Evolutionary conservation across 92 coral and sea anemone species (phyloP).

Genomic region (Porites lobata): DNA sequence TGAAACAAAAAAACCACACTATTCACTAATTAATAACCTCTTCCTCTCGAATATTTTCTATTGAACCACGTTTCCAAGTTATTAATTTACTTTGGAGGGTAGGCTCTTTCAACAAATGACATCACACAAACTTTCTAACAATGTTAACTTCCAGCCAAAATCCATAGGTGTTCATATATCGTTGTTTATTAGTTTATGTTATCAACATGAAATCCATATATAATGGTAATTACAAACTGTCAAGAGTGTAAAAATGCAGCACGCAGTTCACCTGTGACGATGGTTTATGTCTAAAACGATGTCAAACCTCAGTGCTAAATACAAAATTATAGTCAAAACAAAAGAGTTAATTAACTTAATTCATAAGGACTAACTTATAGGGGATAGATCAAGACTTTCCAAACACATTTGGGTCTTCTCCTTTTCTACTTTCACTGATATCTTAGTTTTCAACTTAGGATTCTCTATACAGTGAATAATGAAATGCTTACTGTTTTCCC

Average conservation of each 20-base stretch:
- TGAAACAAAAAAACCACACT: neutral
- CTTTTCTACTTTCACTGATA: no score
- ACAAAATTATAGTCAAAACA: neutral
- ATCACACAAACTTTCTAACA: neutral
- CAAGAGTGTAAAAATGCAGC: neutral
- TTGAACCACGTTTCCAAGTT: neutral
- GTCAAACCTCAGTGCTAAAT: neutral
- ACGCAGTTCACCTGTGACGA: neutral
- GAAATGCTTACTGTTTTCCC: no score
- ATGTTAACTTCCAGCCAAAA: neutral
- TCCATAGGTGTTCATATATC: neutral
- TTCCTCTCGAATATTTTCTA: conserved; percentile 19
- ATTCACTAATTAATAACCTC: conserved; percentile 2
- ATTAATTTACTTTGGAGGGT: neutral
- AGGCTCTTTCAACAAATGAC: neutral
- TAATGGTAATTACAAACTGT: neutral
- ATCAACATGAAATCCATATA: neutral
- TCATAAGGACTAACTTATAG: neutral
- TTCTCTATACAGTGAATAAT: no score
- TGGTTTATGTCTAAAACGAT: neutral
- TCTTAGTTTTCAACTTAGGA: no score
- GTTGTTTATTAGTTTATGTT: neutral
- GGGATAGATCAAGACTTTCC: neutral
- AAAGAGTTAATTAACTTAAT: neutral
- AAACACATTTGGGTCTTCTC: no score